Conservation (phyloP, 2,888 invertebrate species). For the Salticus scenicus region DNA sequence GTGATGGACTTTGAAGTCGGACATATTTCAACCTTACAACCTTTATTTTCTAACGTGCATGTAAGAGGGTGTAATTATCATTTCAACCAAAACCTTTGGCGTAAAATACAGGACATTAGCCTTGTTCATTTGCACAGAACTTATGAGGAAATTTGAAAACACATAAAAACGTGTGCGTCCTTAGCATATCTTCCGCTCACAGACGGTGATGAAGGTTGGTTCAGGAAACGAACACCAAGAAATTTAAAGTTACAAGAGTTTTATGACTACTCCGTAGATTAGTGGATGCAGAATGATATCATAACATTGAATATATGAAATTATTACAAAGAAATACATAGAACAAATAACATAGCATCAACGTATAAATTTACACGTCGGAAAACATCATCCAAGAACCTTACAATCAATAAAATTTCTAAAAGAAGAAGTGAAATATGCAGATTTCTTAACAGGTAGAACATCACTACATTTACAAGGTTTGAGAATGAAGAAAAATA, state of each 20-base stretch:
- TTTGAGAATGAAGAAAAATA: neutral
- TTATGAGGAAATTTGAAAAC: neutral
- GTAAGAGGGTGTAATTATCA: constrained; percentile 22
- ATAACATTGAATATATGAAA: neutral
- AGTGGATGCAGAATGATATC: neutral
- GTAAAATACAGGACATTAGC: neutral
- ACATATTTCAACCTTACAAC: neutral
- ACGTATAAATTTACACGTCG: neutral
- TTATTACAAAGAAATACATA: neutral
- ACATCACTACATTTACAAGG: neutral
- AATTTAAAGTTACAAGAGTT: too few species aligned
- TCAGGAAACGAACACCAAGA: neutral
- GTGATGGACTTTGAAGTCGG: neutral
- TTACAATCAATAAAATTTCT: too few species aligned
- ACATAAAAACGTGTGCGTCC: neutral
- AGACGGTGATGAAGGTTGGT: neutral
- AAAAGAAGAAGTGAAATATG: neutral
- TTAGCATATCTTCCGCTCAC: neutral
- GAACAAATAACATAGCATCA: too few species aligned
- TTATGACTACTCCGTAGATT: neutral
- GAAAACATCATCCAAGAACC: too few species aligned
- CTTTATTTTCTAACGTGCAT: neutral
- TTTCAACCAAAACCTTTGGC: constrained; percentile 15
- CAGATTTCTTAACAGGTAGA: neutral
- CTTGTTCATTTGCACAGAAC: neutral